Percentiles rank a stretch among this genome's conserved stretches.
These are phyloP conservation scores for Branchipolynoe longqiensis DNA, from an alignment of 2,888 invertebrate species.

Conservation along the genomic window DNA sequence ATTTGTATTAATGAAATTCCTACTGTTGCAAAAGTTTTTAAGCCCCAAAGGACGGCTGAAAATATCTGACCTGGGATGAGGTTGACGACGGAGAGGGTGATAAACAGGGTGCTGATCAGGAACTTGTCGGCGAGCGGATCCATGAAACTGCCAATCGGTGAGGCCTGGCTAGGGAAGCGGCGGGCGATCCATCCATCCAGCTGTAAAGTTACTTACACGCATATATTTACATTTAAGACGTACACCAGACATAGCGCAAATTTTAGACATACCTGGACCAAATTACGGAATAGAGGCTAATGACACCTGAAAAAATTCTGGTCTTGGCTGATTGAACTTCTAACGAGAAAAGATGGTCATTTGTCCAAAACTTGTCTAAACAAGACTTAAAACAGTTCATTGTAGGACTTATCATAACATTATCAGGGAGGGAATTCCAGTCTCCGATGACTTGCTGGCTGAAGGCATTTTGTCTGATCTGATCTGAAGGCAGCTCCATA, in stretches of 20 bases:
- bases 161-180: slow-evolving; percentile 93
- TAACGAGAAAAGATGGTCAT: too few species aligned
- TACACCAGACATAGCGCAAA: not conserved
- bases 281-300: too few species aligned
- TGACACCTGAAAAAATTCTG: too few species aligned
- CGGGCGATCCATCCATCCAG: slow-evolving; percentile 98
- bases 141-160: slow-evolving; percentile 95
- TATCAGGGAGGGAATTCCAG: too few species aligned
- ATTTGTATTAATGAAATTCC: too few species aligned
- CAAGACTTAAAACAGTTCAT: too few species aligned
- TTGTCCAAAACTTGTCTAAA: too few species aligned
- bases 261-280: too few species aligned
- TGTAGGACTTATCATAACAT: too few species aligned
- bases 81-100: slow-evolving; percentile 92
- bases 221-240: not conserved
- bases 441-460: too few species aligned
- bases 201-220: slow-evolving; percentile 82
- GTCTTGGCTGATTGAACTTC: not conserved
- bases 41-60: not conserved
- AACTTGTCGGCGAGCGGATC: slow-evolving; percentile 99
- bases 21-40: not conserved
- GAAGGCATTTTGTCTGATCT: too few species aligned
- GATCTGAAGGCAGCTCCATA: too few species aligned
- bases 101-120: slow-evolving; percentile 92
- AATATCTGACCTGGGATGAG: slow-evolving; percentile 87